Conservation (phyloP, 2,113 vertebrate genomes). For the Geothlypis trichas region DNA sequence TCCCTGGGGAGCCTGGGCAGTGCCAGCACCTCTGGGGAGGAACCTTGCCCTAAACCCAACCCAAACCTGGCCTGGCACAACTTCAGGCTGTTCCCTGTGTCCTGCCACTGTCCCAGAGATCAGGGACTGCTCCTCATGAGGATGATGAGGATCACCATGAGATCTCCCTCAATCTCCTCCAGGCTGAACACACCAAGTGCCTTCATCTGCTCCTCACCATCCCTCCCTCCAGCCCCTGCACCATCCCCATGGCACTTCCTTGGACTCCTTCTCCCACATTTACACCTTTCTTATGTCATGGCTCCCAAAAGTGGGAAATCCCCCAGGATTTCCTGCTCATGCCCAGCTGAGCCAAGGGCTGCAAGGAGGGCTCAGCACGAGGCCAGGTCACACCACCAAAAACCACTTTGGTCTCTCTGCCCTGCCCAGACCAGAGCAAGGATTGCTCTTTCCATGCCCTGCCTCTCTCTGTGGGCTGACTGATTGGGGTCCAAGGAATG, state of each 20-base stretch:
- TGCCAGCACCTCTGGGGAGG: neutral
- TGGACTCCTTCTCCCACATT: neutral
- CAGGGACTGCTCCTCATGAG: neutral
- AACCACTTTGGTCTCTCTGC: neutral
- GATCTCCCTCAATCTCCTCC: neutral
- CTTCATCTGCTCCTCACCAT: accelerated
- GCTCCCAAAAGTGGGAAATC: neutral
- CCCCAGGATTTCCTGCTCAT: neutral
- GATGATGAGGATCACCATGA: neutral
- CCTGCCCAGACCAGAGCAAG: neutral
- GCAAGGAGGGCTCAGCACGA: neutral
- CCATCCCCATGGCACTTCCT: neutral
- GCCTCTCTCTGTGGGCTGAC: neutral
- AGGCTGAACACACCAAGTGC: neutral
- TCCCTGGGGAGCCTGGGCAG: neutral
- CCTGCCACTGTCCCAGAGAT: neutral
- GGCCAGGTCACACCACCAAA: neutral
- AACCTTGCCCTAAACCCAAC: neutral
- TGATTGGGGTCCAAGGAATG: conserved; percentile 5
- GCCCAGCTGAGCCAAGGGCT: neutral
- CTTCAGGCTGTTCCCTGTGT: neutral
- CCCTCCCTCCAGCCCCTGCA: neutral
- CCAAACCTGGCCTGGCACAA: neutral
- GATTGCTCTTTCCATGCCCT: neutral
- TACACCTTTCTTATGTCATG: accelerated